phyloP scores from a whole-genome alignment of 35 echinoderm and acorn worm genomes.

The Strongylocentrotus purpuratus region DNA sequence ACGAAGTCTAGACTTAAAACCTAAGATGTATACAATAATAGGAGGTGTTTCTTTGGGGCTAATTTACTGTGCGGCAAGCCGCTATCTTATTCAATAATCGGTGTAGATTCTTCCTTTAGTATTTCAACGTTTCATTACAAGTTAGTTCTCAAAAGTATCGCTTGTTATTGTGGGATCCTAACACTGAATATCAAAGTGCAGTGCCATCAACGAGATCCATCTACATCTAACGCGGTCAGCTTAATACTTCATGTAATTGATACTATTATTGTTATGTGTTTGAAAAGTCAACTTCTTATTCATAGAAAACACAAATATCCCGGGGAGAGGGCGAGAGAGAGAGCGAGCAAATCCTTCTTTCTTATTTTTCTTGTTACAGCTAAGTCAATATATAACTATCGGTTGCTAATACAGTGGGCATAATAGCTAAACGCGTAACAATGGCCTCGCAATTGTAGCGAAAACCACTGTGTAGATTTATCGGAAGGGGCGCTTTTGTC shows the following conservation, averaged over 20 bases:
- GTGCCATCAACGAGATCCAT: not conserved
- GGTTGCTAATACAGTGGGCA: constrained; percentile 9
- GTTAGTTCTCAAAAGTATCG: not conserved
- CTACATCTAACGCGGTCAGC: not conserved
- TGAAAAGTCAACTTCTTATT: not conserved
- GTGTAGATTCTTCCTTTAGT: not conserved
- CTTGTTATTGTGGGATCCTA: not conserved
- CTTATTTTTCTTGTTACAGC: constrained; percentile 5
- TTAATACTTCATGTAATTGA: constrained; percentile 13
- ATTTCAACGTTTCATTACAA: not conserved
- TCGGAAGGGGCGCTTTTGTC: not conserved
- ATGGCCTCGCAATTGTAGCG: constrained; percentile 24
- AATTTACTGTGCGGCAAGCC: constrained; percentile 19
- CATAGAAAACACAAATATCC: not conserved
- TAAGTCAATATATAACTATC: constrained; percentile 42
- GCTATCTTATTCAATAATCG: not conserved
- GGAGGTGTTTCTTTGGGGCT: not conserved
- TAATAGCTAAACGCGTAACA: constrained; percentile 34
- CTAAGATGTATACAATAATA: not conserved
- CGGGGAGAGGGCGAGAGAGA: not conserved
- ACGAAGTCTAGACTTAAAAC: constrained; percentile 1
- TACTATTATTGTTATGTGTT: constrained; percentile 19
- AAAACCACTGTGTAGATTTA: constrained; percentile 23
- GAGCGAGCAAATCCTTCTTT: not conserved
- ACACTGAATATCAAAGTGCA: not conserved